Conservation (phyloP, 2,113 vertebrate genomes). For the Percopsis transmontana region DNA sequence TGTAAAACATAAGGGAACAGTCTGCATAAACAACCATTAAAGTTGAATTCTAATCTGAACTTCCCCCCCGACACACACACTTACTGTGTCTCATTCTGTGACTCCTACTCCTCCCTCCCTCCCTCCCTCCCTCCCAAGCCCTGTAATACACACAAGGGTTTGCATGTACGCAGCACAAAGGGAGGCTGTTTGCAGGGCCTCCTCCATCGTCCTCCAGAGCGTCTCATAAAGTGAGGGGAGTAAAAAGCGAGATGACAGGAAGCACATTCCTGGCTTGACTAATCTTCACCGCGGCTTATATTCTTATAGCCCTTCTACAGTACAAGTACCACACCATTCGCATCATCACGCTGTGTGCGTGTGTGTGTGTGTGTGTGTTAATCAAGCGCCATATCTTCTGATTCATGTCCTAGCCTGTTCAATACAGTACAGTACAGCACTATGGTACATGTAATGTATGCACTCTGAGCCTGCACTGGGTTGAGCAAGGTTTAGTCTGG, state of each 20-base stretch:
- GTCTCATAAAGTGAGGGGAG: constrained; percentile 19
- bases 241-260: constrained; percentile 33
- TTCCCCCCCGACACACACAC: constrained; percentile 9
- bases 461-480: too few relatives aligned
- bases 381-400: constrained; percentile 36
- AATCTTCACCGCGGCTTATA: constrained; percentile 22
- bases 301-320: background rate
- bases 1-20: too few relatives aligned
- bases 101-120: too few relatives aligned
- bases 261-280: constrained; percentile 35
- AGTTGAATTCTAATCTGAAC: too few relatives aligned
- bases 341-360: constrained; percentile 6
- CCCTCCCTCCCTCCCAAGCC: background rate
- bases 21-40: too few relatives aligned
- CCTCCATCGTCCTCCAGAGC: constrained; percentile 27
- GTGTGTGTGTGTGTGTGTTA: constrained; percentile 6
- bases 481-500: too few relatives aligned
- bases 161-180: constrained; percentile 46
- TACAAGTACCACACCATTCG: background rate
- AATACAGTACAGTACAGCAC: background rate
- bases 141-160: constrained; percentile 30
- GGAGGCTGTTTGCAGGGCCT: constrained; percentile 39
- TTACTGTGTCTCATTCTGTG: background rate
- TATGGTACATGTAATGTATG: too few relatives aligned
- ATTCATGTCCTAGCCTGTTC: constrained; percentile 42